Percentiles rank a stretch among this genome's conserved stretches.
These are phyloP conservation scores for Cettia cetti DNA, from an alignment of 2,113 vertebrate genomes.

Conservation along the genomic window DNA sequence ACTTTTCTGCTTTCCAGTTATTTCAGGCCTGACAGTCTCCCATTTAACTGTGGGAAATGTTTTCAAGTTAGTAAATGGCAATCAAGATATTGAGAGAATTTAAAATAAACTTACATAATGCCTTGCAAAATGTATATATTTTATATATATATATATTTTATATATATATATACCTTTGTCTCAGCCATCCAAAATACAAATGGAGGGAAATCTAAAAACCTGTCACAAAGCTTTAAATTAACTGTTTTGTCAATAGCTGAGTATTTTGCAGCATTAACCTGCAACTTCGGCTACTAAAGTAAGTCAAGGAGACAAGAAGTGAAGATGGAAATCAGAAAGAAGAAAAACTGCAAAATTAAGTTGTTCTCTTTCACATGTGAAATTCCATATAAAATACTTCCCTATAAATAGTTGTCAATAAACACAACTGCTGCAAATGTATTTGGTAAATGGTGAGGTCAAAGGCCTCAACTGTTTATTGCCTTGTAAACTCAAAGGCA, in stretches of 20 bases:
- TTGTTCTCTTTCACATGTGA: conserved; percentile 47
- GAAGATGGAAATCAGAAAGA: conserved; percentile 16
- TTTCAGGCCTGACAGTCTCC: not conserved
- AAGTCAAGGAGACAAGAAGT: conserved; percentile 1
- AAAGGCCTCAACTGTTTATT: conserved; percentile 83
- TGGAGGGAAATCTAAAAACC: not conserved
- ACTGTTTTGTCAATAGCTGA: not conserved
- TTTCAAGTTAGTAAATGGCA: not conserved
- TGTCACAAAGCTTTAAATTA: not conserved
- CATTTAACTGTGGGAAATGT: not conserved
- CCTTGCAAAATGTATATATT: not conserved
- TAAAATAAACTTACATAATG: not conserved
- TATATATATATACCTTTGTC: accelerated
- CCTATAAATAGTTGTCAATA: conserved; percentile 82
- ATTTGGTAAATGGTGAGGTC: conserved; percentile 83
- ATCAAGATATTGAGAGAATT: not conserved
- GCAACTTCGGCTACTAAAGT: not conserved
- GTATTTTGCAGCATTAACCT: not conserved
- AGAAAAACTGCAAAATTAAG: conserved; percentile 26
- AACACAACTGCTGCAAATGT: conserved; percentile 82
- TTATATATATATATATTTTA: accelerated
- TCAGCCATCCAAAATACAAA: not conserved
- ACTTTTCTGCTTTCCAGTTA: not conserved
- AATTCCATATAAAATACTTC: conserved; percentile 72
- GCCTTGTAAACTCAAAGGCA: conserved; percentile 86